A percentile compares a stretch with the other conserved stretches of the same genome.
phyloP scores from a whole-genome alignment of 2,797 vertebrate species.

The Emydoidea blandingii region DNA sequence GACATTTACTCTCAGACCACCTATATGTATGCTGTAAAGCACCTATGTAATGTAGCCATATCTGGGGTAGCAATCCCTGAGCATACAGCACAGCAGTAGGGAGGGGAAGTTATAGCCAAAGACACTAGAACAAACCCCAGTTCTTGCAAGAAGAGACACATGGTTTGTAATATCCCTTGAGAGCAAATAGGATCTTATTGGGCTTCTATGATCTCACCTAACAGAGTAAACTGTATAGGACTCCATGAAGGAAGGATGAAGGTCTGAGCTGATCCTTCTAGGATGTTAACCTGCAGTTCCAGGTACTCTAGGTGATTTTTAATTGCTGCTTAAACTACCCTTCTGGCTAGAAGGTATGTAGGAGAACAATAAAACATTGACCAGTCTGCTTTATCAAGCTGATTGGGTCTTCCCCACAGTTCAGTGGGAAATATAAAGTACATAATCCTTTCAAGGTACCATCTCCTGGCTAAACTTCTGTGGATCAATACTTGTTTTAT shows the following conservation, averaged over 20 bases:
- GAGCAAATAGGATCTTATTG: neutral
- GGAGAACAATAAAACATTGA: neutral
- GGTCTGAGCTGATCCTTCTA: neutral
- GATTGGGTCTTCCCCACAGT: neutral
- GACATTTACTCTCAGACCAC: neutral
- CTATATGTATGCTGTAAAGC: neutral
- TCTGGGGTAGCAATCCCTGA: neutral
- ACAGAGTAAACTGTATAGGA: neutral
- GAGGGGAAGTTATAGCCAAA: neutral
- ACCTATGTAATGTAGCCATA: neutral
- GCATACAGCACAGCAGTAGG: neutral
- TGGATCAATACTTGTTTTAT: too few relatives aligned
- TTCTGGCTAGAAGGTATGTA: neutral
- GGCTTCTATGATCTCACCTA: neutral
- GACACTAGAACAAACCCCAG: neutral
- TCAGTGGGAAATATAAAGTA: neutral
- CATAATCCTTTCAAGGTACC: neutral
- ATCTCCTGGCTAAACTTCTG: neutral
- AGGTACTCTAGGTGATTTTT: neutral
- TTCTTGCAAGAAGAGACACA: neutral
- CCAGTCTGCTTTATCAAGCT: neutral
- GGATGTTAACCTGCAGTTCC: conserved; percentile 3
- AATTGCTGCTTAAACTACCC: conserved; percentile 19
- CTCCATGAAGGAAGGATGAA: conserved; percentile 19
- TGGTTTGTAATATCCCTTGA: neutral